A percentile compares a stretch with the other conserved stretches of the same genome.
phyloP scores from a whole-genome alignment of 1,140 invertebrate species.

The Hesperophylax magnus region DNA sequence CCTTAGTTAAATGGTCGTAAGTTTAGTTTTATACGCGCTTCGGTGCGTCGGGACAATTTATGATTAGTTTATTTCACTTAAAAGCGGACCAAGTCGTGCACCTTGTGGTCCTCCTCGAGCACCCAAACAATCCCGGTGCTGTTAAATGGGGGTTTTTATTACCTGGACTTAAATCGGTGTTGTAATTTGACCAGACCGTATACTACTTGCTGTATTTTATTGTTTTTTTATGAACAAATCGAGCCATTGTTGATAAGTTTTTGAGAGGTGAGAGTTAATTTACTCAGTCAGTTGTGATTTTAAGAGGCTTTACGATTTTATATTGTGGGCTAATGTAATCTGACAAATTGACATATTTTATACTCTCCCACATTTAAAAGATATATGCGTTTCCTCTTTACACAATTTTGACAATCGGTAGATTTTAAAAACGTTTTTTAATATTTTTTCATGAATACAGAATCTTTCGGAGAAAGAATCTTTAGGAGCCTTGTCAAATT shows the following conservation, averaged over 20 bases:
- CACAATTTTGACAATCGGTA: no score
- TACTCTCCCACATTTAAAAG: no score
- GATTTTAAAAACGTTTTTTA: no score
- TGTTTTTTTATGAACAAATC: constrained; percentile 1
- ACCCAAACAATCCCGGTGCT: constrained; percentile 19
- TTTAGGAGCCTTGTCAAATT: no score
- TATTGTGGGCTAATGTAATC: no score
- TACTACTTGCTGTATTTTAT: neutral
- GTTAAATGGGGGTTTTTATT: constrained; percentile 49
- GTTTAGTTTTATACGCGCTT: constrained; percentile 55
- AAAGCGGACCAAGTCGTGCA: neutral
- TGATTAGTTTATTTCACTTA: constrained; percentile 54
- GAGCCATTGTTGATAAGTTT: neutral
- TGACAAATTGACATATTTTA: no score
- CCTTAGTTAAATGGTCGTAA: constrained; percentile 53
- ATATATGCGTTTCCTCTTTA: no score
- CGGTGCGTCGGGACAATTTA: constrained; percentile 52
- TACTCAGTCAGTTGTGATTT: neutral
- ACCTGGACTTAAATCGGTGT: neutral
- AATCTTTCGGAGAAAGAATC: no score
- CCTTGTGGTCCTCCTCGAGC: neutral
- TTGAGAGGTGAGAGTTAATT: neutral
- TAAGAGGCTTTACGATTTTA: no score
- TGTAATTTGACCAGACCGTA: constrained; percentile 33
- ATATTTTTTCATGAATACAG: no score